Percentiles rank a stretch among this genome's conserved stretches.
Conservation (phyloP, 2,113 vertebrate genomes). For the Megaleporinus macrocephalus region DNA sequence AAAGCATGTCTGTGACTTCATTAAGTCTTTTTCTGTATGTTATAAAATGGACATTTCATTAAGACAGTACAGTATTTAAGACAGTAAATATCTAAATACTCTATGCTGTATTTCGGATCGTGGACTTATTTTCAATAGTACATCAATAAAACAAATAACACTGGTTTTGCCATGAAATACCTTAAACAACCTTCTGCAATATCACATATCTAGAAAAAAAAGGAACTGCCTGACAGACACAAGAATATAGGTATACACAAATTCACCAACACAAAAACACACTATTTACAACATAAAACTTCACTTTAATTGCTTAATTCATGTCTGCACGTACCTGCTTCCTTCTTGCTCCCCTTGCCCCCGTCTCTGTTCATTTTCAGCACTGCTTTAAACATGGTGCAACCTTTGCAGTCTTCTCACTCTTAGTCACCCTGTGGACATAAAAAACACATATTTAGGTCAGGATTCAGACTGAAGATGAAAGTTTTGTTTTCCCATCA, state of each 20-base stretch:
- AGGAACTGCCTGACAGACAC: background rate
- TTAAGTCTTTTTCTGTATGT: too few species aligned
- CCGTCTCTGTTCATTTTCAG: slow-evolving; percentile 96
- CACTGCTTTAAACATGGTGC: slow-evolving; percentile 94
- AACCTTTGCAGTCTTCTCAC: slow-evolving; percentile 62
- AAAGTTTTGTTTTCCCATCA: too few species aligned
- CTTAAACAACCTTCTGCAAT: background rate
- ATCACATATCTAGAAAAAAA: background rate
- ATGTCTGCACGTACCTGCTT: slow-evolving; percentile 83
- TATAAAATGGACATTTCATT: too few species aligned
- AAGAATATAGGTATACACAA: background rate
- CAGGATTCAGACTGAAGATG: slow-evolving; percentile 7
- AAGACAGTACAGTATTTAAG: too few species aligned
- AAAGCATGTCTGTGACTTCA: too few species aligned
- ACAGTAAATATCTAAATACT: too few species aligned
- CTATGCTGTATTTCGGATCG: too few species aligned
- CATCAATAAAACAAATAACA: too few species aligned
- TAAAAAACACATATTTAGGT: slow-evolving; percentile 18
- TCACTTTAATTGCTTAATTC: slow-evolving; percentile 12
- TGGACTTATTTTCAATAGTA: too few species aligned
- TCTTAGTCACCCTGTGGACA: slow-evolving; percentile 57
- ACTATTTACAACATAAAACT: background rate
- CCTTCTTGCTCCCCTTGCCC: slow-evolving; percentile 90
- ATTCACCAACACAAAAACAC: background rate
- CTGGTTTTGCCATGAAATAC: too few species aligned